These are phyloP conservation scores for Rhinoraja longicauda DNA, from an alignment of 2,797 vertebrate genomes.

Conservation along the genomic window DNA sequence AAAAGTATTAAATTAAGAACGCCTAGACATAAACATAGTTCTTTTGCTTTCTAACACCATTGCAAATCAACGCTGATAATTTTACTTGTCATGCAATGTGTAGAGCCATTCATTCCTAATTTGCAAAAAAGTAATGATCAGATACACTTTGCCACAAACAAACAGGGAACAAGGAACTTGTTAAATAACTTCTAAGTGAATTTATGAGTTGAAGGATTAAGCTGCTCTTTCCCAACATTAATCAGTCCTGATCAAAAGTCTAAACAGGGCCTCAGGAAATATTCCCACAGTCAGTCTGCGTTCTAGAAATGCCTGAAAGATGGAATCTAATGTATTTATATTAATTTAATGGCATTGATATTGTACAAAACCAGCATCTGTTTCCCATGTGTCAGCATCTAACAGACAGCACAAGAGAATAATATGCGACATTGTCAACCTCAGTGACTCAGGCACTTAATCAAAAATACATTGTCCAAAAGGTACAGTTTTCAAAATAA, in stretches of 20 bases:
- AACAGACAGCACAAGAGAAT: background rate
- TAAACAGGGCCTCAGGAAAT: constrained; percentile 11
- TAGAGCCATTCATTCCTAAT: background rate
- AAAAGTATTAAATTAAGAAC: background rate
- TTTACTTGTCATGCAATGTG: background rate
- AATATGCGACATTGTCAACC: background rate
- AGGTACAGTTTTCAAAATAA: background rate
- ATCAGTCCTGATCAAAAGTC: constrained; percentile 18
- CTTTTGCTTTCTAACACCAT: background rate
- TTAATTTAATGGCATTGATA: constrained; percentile 21
- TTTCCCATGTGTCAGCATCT: constrained; percentile 22
- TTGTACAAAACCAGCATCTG: constrained; percentile 16
- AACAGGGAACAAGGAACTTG: background rate
- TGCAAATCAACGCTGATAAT: background rate
- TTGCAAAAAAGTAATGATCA: background rate
- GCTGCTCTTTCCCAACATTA: constrained; percentile 33
- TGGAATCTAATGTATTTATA: constrained; percentile 35
- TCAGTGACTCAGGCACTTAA: background rate
- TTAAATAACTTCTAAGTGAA: background rate
- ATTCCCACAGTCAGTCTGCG: constrained; percentile 28
- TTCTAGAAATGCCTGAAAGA: constrained; percentile 10
- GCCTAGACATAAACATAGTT: background rate
- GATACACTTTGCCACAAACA: constrained; percentile 19
- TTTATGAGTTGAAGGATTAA: constrained; percentile 19
- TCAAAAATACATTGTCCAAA: background rate